Evolutionary conservation across 2,113 vertebrate species (phyloP).

Genomic region (Meleagris gallopavo): DNA sequence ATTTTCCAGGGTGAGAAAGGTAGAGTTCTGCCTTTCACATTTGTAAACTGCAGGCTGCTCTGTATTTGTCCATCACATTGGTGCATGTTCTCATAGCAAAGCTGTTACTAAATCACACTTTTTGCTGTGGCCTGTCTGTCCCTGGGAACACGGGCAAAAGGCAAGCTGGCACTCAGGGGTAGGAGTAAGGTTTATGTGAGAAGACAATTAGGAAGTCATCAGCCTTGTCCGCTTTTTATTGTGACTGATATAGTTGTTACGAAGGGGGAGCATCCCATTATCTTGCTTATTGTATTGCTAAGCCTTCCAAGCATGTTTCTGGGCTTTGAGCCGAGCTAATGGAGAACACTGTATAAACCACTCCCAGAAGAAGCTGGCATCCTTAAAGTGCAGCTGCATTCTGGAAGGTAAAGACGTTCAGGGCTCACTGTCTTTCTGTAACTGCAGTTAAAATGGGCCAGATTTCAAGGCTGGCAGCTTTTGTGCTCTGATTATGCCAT

Average conservation of each 20-base stretch:
- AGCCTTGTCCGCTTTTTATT: background rate
- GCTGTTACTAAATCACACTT: background rate
- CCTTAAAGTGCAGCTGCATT: background rate
- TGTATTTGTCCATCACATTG: background rate
- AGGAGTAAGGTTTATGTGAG: background rate
- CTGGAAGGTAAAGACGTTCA: background rate
- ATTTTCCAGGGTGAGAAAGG: background rate
- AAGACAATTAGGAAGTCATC: background rate
- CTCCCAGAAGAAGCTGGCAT: background rate
- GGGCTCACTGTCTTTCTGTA: background rate
- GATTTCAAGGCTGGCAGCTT: background rate
- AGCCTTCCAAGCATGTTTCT: background rate
- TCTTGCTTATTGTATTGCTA: background rate
- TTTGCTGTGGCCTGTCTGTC: background rate
- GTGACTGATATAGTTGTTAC: background rate
- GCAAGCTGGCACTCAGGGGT: background rate
- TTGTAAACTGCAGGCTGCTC: background rate
- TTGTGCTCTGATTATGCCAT: accelerated
- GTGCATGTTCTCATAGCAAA: background rate
- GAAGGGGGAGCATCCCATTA: background rate
- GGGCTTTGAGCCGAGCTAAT: background rate
- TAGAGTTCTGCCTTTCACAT: background rate
- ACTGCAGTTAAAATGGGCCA: background rate
- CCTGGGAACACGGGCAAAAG: background rate
- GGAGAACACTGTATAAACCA: background rate